These are phyloP conservation scores for Empidonax traillii DNA, from an alignment of 2,113 vertebrate genomes.

Conservation along the genomic window DNA sequence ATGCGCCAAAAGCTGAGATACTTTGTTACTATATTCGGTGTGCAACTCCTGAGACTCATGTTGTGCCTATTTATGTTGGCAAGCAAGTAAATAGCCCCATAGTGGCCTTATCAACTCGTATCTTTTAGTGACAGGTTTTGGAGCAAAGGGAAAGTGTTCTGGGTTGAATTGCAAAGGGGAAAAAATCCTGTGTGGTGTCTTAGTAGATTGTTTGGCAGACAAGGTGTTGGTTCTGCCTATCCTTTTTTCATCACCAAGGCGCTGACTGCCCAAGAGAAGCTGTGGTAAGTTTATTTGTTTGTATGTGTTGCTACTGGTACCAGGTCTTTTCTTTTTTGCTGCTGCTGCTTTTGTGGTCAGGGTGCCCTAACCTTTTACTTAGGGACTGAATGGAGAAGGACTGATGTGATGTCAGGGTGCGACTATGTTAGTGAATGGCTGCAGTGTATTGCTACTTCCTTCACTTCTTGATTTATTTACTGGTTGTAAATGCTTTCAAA, in stretches of 20 bases:
- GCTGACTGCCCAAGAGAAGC: background rate
- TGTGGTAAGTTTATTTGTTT: background rate
- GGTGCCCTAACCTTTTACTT: background rate
- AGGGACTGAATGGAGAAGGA: background rate
- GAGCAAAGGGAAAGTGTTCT: background rate
- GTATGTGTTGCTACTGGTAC: background rate
- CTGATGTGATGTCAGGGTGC: background rate
- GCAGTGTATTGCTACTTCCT: background rate
- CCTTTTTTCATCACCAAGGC: background rate
- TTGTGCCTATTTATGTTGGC: background rate
- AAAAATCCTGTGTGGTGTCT: accelerated
- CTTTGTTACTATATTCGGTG: background rate
- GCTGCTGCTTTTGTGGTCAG: background rate
- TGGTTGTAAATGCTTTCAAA: background rate
- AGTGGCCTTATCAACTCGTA: background rate
- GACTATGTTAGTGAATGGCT: background rate
- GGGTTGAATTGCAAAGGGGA: background rate
- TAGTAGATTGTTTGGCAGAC: background rate
- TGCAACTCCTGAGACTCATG: background rate
- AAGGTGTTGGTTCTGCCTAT: background rate
- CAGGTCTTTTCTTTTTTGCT: background rate
- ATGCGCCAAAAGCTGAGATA: background rate
- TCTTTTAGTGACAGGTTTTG: background rate
- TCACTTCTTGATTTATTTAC: background rate
- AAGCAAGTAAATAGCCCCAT: background rate